Conservation (phyloP, 2,797 vertebrate species). For the Tympanoctomys barrerae region DNA sequence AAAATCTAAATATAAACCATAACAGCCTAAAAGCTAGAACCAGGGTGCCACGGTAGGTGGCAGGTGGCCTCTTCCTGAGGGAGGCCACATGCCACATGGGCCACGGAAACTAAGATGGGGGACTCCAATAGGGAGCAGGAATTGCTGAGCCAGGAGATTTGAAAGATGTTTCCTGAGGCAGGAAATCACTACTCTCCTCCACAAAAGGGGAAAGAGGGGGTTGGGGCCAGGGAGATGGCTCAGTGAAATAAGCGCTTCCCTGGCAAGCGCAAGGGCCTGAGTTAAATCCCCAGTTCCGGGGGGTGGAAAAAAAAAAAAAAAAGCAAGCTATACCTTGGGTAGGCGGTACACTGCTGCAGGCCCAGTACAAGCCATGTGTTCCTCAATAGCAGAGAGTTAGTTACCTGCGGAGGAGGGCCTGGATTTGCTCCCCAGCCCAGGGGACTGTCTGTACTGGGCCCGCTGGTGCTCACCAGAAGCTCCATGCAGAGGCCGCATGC, state of each 20-base stretch:
- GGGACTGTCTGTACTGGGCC: background rate
- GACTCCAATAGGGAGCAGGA: background rate
- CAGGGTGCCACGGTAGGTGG: background rate
- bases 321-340: background rate
- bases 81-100: background rate
- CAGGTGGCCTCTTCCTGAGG: background rate
- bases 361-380: background rate
- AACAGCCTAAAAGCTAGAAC: too few species aligned
- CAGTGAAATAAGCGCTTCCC: too few species aligned
- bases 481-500: background rate
- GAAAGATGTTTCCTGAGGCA: background rate
- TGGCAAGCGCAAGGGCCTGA: too few species aligned
- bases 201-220: background rate
- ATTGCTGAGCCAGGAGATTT: background rate
- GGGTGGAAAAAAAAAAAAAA: too few species aligned
- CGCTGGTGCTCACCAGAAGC: background rate
- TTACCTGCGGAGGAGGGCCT: background rate
- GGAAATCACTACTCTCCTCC: background rate
- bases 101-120: rapidly evolving
- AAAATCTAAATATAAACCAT: background rate
- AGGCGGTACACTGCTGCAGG: rapidly evolving
- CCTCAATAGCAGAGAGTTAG: background rate
- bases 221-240: too few species aligned
- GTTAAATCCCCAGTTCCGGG: too few species aligned
- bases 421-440: rapidly evolving